Evolutionary conservation across 2,113 vertebrate species (phyloP), one percentile per base, ranked within the genome.

Genomic region (Tachuris rubrigastra): DNA sequence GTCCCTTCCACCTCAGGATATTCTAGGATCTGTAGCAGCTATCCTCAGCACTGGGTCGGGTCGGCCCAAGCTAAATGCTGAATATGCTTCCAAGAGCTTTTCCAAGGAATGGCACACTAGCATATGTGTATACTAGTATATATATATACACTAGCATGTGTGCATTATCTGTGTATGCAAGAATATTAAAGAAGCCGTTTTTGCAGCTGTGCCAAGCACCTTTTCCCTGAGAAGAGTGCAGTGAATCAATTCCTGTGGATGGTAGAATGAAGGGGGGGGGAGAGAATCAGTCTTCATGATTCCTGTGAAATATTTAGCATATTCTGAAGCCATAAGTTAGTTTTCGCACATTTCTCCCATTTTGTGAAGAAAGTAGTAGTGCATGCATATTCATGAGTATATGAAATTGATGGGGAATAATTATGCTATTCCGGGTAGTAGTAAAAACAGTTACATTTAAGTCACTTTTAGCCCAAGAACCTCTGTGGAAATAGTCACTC

Each of bases 261-360:
- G 0, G 44, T 10, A 65, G 44, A 85, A 72, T 75, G 44, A 8
- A 2, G 25, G 18, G 12, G 12, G 10, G 2, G 1, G 2, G 12
- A 7, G 1, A 3, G 13, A 49, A 75, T 16, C 1, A 2, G 22
- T 66, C 74, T 81, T 87, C 25, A 33, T 78, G 44, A 49, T 85
- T 89, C n/a, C 66, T 87, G 49, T 80, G 92, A 96, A 93, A 84
- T 88, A 77, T 89, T 58, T 76, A 79, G 78, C 33, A 74, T 77
- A 73, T 89, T 94, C 81, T 83, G 85, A 68, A 96, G 78, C 79
- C 41, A 96, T 95, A 94, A 93, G 71, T 75, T 55, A 75, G 49
- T 79, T 91, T 96, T 95, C 74, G 85, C 84, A 79, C 47, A 68
- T 93, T 75, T 84, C 80, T 92, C 49, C 41, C 73, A 82, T 91